Evolutionary conservation across 2,797 vertebrate genomes (phyloP), one percentile per base, ranked within the genome.

Genomic region (Meriones psammophilus): DNA sequence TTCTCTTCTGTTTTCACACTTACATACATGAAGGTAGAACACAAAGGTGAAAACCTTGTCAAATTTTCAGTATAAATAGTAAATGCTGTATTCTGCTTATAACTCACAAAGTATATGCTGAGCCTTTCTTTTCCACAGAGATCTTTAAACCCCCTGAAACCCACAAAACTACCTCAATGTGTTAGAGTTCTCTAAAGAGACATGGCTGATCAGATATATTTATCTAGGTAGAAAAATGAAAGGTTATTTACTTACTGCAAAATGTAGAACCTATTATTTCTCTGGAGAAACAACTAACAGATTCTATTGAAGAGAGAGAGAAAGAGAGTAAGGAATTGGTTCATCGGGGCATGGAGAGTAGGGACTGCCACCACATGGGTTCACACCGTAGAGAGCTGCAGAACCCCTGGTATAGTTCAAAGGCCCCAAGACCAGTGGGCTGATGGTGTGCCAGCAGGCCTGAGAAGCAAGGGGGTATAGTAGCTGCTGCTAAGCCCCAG

Each of bases 21-120:
- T 30, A 74, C 18, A 76, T 74, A 50, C 39, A 84, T 60, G 1
- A 14, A 60, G n/a, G 54, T 8, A 74, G 60, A 36, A 58, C n/a
- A 56, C 76, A 42, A 17, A 85, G 46, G 54, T 87, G 83, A 91
- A 77, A 80, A 94, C 33, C 26, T 92, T 96, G 76, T 68, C 64
- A 7, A n/a, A 69, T 79, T 93, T 76, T 46, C 71, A 85, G 46
- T 81, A 36, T 76, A 88, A 60, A 24, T 79, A 86, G 60, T 95
- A 36, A 95, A 85, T 88, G 36, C 10, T 39, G 0, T 39, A 86
- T 66, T 64, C 39, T 88, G 30, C 50, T 95, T 89, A 91, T 87
- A 84, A 93, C 60, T 62, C 22, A 93, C 14, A 7, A 83, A 58
- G 66, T 76, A 83, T 54, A 84, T 78, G 89, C 69, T n/a, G 69